Evolutionary conservation across 2,888 invertebrate species (phyloP), one percentile per base, ranked within the genome.

Genomic region (Sycophila texana): DNA sequence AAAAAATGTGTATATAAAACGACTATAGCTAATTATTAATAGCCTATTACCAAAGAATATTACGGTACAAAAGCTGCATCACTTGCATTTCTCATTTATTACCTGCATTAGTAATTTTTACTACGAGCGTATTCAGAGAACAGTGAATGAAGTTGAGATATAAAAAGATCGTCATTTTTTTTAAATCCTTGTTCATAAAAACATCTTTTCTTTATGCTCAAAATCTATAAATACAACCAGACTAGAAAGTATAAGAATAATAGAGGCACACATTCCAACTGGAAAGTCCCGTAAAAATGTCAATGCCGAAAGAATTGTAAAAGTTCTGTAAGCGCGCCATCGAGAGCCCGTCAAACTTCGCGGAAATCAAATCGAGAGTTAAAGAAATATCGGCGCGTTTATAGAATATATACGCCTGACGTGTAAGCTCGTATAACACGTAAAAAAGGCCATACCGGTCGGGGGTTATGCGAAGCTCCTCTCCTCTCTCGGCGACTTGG

Each of bases 321-420:
- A 70, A 57, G 70, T 39, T 39, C 39, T 26, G 26, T 26, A 26
- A 5, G 14, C 30, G 39, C 16, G 30, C 67, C 61, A 51, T 60
- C 16, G 72, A 61, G 47, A 39, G 39, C 39, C 39, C 74, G 74
- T 74, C 74, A 76, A 76, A 74, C 39, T 76, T 80, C 75, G 67
- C 66, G 79, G 75, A 80, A 79, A 75, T 71, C 65, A 79, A 80
- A 80, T 72, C 79, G 66, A 75, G 70, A 66, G 74, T 66, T 55
- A 67, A 72, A 75, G 79, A 80, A 80, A 72, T 80, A 80, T 80
- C 67, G 72, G 55, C 53, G 72, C 26, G 75, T 55, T 72, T 55
- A 67, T 71, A 77, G 68, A 68, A 68, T 68, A 73, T 73, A 66
- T 66, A 77, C 57, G 65, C 26, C 49, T n/a, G 55, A 65, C 53